These are phyloP conservation scores for Nerophis lumbriciformis DNA, from an alignment of 2,113 vertebrate genomes.

Conservation along the genomic window DNA sequence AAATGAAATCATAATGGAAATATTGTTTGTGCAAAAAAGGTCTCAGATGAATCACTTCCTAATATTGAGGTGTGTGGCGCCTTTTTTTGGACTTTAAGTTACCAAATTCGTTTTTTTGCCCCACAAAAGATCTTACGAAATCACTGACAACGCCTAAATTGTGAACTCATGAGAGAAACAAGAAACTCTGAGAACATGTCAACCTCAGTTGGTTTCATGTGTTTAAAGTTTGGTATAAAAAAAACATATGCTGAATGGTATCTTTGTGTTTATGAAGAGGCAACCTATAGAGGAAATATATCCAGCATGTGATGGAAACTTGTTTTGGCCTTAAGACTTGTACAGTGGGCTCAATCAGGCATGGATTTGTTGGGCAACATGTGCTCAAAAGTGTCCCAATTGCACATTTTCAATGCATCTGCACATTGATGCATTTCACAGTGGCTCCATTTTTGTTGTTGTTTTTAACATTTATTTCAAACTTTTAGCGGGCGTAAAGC, in stretches of 20 bases:
- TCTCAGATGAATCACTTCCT: too few species aligned
- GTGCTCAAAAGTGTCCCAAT: neutral
- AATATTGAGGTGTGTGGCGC: too few species aligned
- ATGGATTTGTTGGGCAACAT: neutral
- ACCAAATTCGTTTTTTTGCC: neutral
- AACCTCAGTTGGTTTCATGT: conserved; percentile 34
- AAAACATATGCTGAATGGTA: conserved; percentile 21
- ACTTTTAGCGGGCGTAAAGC: neutral
- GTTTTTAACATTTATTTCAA: conserved; percentile 6
- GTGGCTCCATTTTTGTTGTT: conserved; percentile 6
- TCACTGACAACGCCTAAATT: conserved; percentile 24
- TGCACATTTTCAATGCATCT: neutral
- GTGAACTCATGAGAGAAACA: conserved; percentile 5
- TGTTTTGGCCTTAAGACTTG: neutral
- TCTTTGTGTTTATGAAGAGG: conserved; percentile 29
- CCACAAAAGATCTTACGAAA: neutral
- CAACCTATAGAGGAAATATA: conserved; percentile 2
- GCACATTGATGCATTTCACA: conserved; percentile 6
- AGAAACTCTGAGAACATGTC: conserved; percentile 13
- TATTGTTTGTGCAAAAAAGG: too few species aligned
- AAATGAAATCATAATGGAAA: too few species aligned
- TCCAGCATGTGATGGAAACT: conserved; percentile 1
- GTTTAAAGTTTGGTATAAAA: conserved; percentile 18
- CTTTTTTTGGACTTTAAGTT: neutral
- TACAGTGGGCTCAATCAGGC: neutral